Conservation (phyloP, 2,888 invertebrate genomes). For the Elegia similella region DNA sequence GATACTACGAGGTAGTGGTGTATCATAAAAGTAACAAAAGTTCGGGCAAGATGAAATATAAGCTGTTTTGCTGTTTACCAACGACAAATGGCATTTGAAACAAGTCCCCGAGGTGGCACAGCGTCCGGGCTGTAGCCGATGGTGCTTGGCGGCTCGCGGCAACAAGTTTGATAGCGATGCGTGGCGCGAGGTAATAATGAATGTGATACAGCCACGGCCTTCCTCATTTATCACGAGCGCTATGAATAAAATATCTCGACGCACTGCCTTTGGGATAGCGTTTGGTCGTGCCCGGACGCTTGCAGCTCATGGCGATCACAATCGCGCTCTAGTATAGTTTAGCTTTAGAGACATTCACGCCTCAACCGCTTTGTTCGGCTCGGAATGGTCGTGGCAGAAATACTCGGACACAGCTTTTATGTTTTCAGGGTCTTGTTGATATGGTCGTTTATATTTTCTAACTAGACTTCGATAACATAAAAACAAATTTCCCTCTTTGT, state of each 20-base stretch:
- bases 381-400: conserved; percentile 17
- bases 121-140: conserved; percentile 51
- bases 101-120: conserved; percentile 54
- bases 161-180: conserved; percentile 77
- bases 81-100: conserved; percentile 65
- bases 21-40: conserved; percentile 61
- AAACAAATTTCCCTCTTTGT: not conserved
- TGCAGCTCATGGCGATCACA: conserved; percentile 62
- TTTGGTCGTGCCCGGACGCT: conserved; percentile 65
- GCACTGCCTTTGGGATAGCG: conserved; percentile 65
- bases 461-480: not conserved
- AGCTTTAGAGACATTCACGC: conserved; percentile 63
- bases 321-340: conserved; percentile 57
- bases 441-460: not conserved
- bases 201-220: conserved; percentile 70
- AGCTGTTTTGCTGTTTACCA: conserved; percentile 59
- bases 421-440: not conserved
- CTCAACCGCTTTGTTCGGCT: conserved; percentile 46
- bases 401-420: conserved; percentile 4
- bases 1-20: conserved; percentile 41
- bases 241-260: conserved; percentile 78
- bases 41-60: conserved; percentile 59
- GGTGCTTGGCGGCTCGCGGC: conserved; percentile 58
- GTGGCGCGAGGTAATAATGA: conserved; percentile 72
- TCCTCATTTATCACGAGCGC: conserved; percentile 73